These are phyloP conservation scores for Cynopterus brachyotis DNA, from an alignment of 2,113 vertebrate species.

Conservation along the genomic window DNA sequence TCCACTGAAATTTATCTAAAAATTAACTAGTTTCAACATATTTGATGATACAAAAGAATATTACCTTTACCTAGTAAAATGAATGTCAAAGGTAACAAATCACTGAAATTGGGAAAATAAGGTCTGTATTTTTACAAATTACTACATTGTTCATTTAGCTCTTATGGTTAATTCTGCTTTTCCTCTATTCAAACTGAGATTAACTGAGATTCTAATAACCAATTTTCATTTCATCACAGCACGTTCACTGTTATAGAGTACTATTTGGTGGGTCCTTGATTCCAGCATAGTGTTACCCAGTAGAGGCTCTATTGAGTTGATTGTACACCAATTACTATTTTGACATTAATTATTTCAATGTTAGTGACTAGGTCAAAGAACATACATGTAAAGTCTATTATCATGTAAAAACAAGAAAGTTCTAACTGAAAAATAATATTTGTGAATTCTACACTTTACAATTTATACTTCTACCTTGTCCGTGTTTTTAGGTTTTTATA, in stretches of 20 bases:
- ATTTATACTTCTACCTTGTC: neutral
- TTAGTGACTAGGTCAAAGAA: neutral
- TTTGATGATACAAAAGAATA: neutral
- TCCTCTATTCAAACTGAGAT: neutral
- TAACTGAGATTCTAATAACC: neutral
- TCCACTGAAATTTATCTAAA: neutral
- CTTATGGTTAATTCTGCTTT: neutral
- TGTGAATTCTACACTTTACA: neutral
- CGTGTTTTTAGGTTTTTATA: neutral
- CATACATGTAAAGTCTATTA: neutral
- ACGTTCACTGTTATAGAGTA: neutral
- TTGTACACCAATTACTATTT: neutral
- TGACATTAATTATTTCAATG: conserved; percentile 28
- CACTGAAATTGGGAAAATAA: conserved; percentile 5
- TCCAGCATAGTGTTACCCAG: neutral
- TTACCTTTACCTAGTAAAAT: conserved; percentile 6
- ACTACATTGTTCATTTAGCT: neutral
- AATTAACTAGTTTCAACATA: neutral
- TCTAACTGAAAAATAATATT: neutral
- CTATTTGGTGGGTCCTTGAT: neutral
- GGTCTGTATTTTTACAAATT: conserved; percentile 4
- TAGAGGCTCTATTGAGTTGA: neutral
- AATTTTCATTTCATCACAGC: neutral
- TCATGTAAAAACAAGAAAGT: neutral
- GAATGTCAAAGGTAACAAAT: conserved; percentile 29